Base-by-base conservation (phyloP, 2,888 invertebrate genomes). In the Xiphydria camelus region DNA sequence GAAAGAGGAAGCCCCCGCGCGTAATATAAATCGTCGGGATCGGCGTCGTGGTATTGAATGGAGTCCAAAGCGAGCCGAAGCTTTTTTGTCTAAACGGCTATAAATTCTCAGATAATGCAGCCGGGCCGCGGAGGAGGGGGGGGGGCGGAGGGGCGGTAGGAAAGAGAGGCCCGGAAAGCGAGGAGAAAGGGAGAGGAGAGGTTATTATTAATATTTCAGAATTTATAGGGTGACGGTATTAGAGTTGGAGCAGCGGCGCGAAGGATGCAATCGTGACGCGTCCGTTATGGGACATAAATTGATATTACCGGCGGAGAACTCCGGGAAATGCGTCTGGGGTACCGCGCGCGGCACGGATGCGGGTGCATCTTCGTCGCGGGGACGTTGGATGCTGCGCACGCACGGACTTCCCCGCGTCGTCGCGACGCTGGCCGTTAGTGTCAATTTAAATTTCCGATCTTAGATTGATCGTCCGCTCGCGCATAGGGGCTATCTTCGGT, bases 101-200 rank as follows among this genome's bases (percentile, higher is more conserved):
- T 70, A 69, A 69, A 70, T 70, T 64, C 47, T 53, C 50, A 56
- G 57, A 66, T 64, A 62, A 59, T 59, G 47, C 57, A 53, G 45
- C 33, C 26, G 22, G 10, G 43, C 9, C 17, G 39, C 17, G 26
- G 17, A 20, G 40, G 39, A 19, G 26, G 17, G 20, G 40, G 48
- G 41, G 41, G 47, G 48, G 45, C 47, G 55, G 38, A 35, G 46
- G 22, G 18, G 39, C 19, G 34, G 43, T 34, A 41, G 6, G 39
- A 32, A 32, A 17, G 26, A 42, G 45, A 48, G 48, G 38, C 19
- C 46, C 40, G 48, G 14, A 34, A 15, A 26, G 21, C 17, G 32
- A 9, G 31, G 49, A 41, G 45, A 48, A 49, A 33, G 49, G 32
- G 43, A 51, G 48, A 36, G 54, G 46, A 49, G 48, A 47, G 57